Percentiles rank a stretch among this genome's conserved stretches.
Evolutionary conservation across 2,113 vertebrate genomes (phyloP).

Genomic region (Paradoxurus hermaphroditus): DNA sequence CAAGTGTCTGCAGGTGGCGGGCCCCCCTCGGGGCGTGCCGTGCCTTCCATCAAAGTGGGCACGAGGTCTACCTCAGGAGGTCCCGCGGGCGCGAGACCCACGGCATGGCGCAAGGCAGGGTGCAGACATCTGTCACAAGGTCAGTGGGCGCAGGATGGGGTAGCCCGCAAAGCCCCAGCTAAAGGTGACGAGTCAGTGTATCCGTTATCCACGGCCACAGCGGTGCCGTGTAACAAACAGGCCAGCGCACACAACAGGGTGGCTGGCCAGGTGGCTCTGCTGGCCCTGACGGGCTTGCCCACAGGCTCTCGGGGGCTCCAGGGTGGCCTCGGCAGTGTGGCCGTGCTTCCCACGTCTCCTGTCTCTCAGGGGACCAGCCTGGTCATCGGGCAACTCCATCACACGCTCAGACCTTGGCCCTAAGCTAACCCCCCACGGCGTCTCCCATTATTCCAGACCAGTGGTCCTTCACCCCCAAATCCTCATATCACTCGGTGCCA

Average conservation of each 20-base stretch:
- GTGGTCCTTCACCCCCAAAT: background rate
- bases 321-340: background rate
- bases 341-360: background rate
- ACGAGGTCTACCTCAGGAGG: background rate
- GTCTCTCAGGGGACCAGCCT: too few relatives aligned
- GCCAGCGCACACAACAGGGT: background rate
- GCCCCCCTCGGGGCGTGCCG: too few relatives aligned
- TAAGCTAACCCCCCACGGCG: background rate
- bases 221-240: accelerated
- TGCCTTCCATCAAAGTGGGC: too few relatives aligned
- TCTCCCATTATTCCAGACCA: background rate
- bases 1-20: too few relatives aligned
- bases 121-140: background rate
- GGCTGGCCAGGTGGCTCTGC: background rate
- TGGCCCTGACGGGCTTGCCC: background rate
- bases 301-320: too few relatives aligned
- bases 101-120: background rate
- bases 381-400: background rate
- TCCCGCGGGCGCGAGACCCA: background rate
- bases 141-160: background rate
- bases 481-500: background rate
- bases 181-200: accelerated
- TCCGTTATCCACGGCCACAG: background rate
- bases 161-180: background rate
- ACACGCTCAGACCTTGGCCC: background rate